These are phyloP conservation scores for Petrocephalus microphthalmus DNA, from an alignment of 2,113 vertebrate species.

Conservation along the genomic window DNA sequence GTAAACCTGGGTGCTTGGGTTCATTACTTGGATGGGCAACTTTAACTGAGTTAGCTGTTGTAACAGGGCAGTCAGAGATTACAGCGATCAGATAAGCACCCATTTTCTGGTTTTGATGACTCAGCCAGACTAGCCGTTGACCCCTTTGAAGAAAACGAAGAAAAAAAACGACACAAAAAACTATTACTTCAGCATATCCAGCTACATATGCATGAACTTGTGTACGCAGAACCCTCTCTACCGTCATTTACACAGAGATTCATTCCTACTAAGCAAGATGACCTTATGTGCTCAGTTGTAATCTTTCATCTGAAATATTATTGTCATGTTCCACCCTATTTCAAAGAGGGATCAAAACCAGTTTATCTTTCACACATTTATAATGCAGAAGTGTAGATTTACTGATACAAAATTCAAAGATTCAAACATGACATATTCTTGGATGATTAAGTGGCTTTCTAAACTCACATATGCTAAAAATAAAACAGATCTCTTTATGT, in stretches of 20 bases:
- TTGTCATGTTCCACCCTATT: background rate
- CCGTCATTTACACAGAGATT: background rate
- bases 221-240: background rate
- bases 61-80: background rate
- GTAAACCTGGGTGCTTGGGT: background rate
- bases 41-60: background rate
- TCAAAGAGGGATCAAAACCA: background rate
- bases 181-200: background rate
- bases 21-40: background rate
- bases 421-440: background rate
- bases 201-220: background rate
- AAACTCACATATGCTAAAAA: background rate
- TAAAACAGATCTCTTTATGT: background rate
- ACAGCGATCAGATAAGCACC: background rate
- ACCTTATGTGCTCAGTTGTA: background rate
- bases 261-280: background rate
- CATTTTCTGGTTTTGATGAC: background rate
- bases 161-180: background rate
- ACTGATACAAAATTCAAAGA: background rate
- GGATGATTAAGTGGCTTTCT: background rate
- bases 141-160: background rate
- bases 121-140: background rate
- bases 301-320: background rate
- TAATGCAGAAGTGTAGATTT: background rate
- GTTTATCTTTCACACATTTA: background rate